Conservation (phyloP, 2,797 vertebrate genomes). For the Luscinia megarhynchos region DNA sequence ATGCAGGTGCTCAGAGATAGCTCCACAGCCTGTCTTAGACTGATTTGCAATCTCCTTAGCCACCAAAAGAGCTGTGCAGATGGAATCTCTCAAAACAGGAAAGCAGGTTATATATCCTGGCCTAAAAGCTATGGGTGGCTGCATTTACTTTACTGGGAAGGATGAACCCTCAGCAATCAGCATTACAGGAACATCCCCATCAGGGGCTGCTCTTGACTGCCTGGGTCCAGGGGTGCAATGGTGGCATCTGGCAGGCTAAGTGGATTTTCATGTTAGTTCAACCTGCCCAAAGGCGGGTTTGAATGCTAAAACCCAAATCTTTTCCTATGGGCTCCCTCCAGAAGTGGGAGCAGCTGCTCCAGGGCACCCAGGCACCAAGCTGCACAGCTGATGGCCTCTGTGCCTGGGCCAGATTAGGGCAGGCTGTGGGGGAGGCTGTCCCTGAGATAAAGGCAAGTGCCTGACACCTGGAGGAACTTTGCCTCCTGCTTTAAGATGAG, state of each 20-base stretch:
- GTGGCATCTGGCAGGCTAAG: neutral
- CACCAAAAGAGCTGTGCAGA: neutral
- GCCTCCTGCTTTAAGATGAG: neutral
- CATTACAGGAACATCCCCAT: neutral
- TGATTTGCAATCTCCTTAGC: neutral
- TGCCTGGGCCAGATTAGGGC: neutral
- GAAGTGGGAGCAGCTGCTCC: neutral
- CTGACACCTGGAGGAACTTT: neutral
- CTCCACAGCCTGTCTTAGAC: neutral
- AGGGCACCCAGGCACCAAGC: neutral
- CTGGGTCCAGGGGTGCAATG: neutral
- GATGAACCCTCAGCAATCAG: neutral
- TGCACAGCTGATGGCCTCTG: rapidly evolving
- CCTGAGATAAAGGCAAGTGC: neutral
- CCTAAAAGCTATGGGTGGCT: neutral
- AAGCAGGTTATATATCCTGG: neutral
- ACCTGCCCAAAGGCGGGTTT: neutral
- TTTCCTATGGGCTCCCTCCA: neutral
- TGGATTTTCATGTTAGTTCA: neutral
- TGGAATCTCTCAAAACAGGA: neutral
- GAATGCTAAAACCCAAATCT: neutral
- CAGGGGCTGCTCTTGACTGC: neutral
- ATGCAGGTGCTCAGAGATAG: neutral
- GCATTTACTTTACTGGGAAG: neutral
- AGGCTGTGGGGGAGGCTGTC: neutral